Base-by-base conservation (phyloP, 2,888 invertebrate genomes). In the Calephelis perditalis region DNA sequence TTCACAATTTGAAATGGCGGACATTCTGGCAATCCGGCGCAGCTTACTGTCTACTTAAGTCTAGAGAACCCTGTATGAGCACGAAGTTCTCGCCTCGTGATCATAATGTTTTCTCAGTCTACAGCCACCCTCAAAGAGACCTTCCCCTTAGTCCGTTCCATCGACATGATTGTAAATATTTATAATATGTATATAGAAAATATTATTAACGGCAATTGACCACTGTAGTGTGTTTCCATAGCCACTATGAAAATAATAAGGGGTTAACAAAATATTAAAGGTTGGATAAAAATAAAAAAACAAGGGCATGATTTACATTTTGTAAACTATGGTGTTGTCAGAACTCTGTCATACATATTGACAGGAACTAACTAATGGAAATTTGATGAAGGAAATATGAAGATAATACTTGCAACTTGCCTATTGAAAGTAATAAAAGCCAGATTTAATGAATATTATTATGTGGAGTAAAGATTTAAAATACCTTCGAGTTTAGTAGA, bases 61-160 rank as follows among this genome's bases (percentile, higher is more conserved):
- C 84, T 82, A 83, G 87, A 89, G 89, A 87, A 87, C 76, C 73
- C 78, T 67, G 71, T 84, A 88, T 84, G 85, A 71, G 73, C 77
- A 82, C 78, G 78, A 88, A 78, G 75, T 54, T 68, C 11, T 10
- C 11, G 61, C 74, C 74, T 84, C 80, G 73, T 77, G 78, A 76
- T 68, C 86, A 87, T 84, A 87, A 79, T 73, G 78, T 71, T 73
- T 84, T 86, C 90, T 86, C 89, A 79, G 76, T 71, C 73, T 72
- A 64, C 67, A 72, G 78, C 73, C 82, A 79, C 77, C 73, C 85
- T 83, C 81, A 69, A 76, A 85, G 75, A 81, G 82, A 72, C 81
- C 62, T 57, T 12, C 61, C 60, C 66, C 58, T 11, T 52, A 60
- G 52, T 11, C 52, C 52, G 52, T 52, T 61, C 66, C 64, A 57